Conservation (phyloP, 2,113 vertebrate genomes). For the Syngnathus floridae region DNA sequence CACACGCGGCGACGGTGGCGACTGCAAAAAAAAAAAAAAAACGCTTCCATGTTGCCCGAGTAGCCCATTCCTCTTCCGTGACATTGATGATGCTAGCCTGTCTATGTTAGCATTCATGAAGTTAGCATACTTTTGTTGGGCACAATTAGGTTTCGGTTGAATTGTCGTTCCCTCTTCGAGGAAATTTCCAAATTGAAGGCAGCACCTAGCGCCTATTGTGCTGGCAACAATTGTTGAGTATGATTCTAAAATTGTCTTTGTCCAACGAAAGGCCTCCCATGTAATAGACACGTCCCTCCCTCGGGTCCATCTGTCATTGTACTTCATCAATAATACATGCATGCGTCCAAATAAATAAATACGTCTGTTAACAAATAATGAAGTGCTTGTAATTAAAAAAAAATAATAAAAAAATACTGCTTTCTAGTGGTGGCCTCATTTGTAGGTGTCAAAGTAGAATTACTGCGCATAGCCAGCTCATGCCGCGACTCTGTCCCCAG, state of each 20-base stretch:
- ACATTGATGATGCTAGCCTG: too few species aligned
- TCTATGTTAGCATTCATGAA: too few species aligned
- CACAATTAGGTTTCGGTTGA: neutral
- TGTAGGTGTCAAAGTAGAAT: neutral
- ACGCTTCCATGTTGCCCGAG: too few species aligned
- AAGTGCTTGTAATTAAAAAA: neutral
- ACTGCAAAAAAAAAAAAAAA: too few species aligned
- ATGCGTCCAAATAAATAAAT: neutral
- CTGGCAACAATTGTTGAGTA: neutral
- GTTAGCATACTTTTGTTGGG: neutral
- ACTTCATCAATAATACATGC: neutral
- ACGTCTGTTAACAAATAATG: neutral
- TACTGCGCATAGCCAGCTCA: neutral
- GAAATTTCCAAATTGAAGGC: neutral
- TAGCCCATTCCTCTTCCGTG: too few species aligned
- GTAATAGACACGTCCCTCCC: neutral
- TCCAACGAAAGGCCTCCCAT: neutral
- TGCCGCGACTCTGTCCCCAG: neutral
- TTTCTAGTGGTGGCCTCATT: neutral
- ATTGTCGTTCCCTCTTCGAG: neutral
- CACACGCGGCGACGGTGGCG: conserved; percentile 24
- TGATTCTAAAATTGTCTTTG: neutral
- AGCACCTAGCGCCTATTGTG: too few species aligned
- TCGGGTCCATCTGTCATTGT: neutral
- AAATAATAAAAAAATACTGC: neutral